Evolutionary conservation across 2,113 vertebrate genomes (phyloP).

Genomic region (Centropus unirufus): DNA sequence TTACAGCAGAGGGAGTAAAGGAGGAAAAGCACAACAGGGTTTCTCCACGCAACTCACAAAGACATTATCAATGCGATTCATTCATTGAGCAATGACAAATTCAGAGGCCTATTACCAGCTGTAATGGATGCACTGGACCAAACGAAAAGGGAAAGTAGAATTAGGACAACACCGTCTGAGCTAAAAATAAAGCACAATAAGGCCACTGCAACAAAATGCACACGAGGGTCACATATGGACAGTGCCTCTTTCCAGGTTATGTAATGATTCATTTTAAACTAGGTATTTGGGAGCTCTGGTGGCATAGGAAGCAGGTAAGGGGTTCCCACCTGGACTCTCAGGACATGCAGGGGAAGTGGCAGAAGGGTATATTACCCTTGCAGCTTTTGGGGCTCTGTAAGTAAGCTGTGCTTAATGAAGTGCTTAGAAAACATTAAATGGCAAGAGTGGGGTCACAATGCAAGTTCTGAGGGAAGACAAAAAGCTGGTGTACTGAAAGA

Average conservation of each 20-base stretch:
- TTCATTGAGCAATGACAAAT: constrained; percentile 16
- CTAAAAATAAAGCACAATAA: background rate
- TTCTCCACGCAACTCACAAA: constrained; percentile 18
- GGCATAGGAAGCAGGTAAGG: background rate
- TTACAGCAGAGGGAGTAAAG: constrained; percentile 35
- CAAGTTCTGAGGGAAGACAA: background rate
- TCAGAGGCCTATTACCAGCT: background rate
- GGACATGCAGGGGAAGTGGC: background rate
- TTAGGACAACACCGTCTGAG: background rate
- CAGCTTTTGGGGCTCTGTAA: background rate
- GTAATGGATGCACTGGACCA: background rate
- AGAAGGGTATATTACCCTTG: background rate
- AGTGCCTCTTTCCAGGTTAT: background rate
- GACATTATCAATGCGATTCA: constrained; percentile 20
- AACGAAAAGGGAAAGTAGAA: background rate
- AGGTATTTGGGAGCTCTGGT: background rate
- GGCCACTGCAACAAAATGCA: background rate
- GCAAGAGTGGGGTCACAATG: background rate
- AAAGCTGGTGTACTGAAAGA: background rate
- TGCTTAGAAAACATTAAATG: background rate
- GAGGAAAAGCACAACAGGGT: constrained; percentile 21
- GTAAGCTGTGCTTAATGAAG: background rate
- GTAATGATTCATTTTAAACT: background rate
- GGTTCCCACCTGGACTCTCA: background rate
- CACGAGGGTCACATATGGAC: background rate